phyloP scores from a whole-genome alignment of 2,113 vertebrate genomes.

The Spea multiplicata region DNA sequence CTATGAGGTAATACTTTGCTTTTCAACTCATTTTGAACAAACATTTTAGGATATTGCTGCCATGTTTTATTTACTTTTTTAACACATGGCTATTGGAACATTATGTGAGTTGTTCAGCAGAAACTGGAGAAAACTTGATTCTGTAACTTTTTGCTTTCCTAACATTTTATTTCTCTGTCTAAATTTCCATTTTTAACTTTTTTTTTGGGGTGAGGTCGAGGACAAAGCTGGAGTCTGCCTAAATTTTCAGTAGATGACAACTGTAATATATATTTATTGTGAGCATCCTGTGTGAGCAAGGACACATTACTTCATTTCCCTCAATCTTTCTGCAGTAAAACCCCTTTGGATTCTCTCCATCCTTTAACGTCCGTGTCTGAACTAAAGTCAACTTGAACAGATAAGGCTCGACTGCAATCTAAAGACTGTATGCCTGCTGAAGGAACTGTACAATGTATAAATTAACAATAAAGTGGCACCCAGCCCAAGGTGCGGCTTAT shows the following conservation, averaged over 20 bases:
- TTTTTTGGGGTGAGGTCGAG: not conserved
- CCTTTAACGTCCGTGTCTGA: constrained; percentile 15
- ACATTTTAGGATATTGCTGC: too few relatives aligned
- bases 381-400: constrained; percentile 11
- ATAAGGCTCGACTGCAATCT: constrained; percentile 9
- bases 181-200: not conserved
- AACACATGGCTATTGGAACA: too few relatives aligned
- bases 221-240: not conserved
- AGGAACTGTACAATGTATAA: constrained; percentile 26
- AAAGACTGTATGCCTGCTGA: not conserved
- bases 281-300: constrained; percentile 10
- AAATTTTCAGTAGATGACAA: constrained; percentile 21
- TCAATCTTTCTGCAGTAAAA: constrained; percentile 12
- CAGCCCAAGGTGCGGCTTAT: constrained; percentile 31
- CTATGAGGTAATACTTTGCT: too few relatives aligned
- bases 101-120: too few relatives aligned
- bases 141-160: too few relatives aligned
- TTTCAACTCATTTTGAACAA: too few relatives aligned
- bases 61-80: too few relatives aligned
- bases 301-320: constrained; percentile 31
- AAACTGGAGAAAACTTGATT: too few relatives aligned
- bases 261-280: constrained; percentile 22
- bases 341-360: constrained; percentile 6
- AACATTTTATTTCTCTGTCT: too few relatives aligned
- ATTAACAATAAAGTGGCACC: constrained; percentile 27